These are phyloP conservation scores for Anoplophora glabripennis DNA, from an alignment of 1,140 invertebrate species.

Conservation along the genomic window DNA sequence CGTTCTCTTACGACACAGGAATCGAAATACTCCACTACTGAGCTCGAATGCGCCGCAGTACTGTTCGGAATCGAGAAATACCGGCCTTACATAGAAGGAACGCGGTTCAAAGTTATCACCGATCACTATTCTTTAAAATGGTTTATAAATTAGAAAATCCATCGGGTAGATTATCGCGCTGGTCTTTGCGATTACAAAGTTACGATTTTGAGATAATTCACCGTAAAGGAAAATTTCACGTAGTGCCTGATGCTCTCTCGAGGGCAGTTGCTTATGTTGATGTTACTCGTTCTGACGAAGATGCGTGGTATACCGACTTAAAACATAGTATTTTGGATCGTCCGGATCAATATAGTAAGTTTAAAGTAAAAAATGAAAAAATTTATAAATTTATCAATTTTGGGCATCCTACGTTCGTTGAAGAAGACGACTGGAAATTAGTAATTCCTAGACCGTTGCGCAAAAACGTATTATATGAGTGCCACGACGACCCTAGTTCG, in stretches of 20 bases:
- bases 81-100: constrained; percentile 47
- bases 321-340: too few species aligned
- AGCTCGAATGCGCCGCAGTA: constrained; percentile 52
- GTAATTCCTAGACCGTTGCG: too few species aligned
- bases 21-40: constrained; percentile 49
- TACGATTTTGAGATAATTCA: constrained; percentile 48
- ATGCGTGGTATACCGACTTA: too few species aligned
- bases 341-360: too few species aligned
- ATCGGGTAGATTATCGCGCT: constrained; percentile 46
- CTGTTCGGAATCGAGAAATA: constrained; percentile 49
- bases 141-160: constrained; percentile 45
- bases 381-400: too few species aligned
- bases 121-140: constrained; percentile 49
- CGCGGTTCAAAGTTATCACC: constrained; percentile 50
- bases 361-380: too few species aligned
- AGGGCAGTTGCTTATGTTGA: too few species aligned
- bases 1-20: constrained; percentile 43
- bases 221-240: constrained; percentile 40
- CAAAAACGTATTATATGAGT: too few species aligned
- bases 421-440: too few species aligned
- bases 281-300: too few species aligned
- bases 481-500: too few species aligned
- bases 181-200: constrained; percentile 45
- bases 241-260: constrained; percentile 34
- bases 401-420: too few species aligned